A percentile compares a stretch with the other conserved stretches of the same genome.
Evolutionary conservation across 2,797 vertebrate species (phyloP).

Genomic region (Notolepis coatsorum): DNA sequence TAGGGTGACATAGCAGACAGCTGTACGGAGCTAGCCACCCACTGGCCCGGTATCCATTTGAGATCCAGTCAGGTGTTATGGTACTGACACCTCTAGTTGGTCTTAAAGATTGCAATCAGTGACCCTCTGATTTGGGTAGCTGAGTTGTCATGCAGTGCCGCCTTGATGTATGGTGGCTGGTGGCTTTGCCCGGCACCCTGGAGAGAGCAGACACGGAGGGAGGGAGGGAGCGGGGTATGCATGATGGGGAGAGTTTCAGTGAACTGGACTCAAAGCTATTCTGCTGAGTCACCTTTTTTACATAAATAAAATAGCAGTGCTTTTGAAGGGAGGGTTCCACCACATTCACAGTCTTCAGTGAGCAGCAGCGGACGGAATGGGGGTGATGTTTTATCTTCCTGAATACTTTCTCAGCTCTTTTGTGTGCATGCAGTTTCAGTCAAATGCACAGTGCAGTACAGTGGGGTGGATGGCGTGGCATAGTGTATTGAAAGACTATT

Average conservation of each 20-base stretch:
- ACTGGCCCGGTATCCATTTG: constrained; percentile 66
- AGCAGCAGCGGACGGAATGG: constrained; percentile 15
- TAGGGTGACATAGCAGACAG: constrained; percentile 23
- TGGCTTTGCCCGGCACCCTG: constrained; percentile 25
- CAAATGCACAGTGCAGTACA: too few species aligned
- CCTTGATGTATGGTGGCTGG: constrained; percentile 61
- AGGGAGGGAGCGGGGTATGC: not conserved
- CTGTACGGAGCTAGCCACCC: constrained; percentile 27
- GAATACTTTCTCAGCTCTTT: not conserved
- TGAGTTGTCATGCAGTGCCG: constrained; percentile 62
- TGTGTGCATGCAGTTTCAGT: not conserved
- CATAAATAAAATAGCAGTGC: constrained; percentile 72
- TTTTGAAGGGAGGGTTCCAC: constrained; percentile 50
- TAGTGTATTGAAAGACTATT: too few species aligned
- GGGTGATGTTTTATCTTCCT: not conserved
- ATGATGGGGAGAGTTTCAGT: constrained; percentile 20
- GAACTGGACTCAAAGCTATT: constrained; percentile 45
- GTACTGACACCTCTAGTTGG: constrained; percentile 71
- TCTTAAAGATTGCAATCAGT: constrained; percentile 79
- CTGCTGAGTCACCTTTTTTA: constrained; percentile 43
- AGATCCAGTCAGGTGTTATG: constrained; percentile 64
- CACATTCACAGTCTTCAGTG: constrained; percentile 19
- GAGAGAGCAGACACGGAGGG: constrained; percentile 49
- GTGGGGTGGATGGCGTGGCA: too few species aligned
- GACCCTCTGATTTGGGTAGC: constrained; percentile 77